Conservation (phyloP, 2,888 invertebrate species). For the Cataglyphis albicans region DNA sequence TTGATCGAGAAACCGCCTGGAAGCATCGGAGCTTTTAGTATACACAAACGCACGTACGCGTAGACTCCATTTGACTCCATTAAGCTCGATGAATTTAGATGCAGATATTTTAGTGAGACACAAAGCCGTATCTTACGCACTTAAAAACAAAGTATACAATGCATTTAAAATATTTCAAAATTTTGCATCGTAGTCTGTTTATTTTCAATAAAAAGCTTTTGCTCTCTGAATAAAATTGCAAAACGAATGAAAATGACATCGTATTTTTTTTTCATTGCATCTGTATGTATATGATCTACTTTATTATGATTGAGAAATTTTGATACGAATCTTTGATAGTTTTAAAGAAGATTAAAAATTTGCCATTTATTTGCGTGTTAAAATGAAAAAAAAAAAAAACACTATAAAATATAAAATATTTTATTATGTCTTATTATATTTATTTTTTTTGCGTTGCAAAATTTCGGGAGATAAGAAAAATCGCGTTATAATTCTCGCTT, state of each 20-base stretch:
- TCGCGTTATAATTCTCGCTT: not conserved
- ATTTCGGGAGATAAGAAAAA: not conserved
- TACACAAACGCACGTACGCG: constrained; percentile 50
- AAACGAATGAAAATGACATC: constrained; percentile 4
- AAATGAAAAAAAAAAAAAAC: not conserved
- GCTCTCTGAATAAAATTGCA: not conserved
- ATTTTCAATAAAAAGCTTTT: constrained; percentile 1
- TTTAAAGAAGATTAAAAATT: not conserved
- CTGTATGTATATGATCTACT: not conserved
- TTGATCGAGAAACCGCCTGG: constrained; percentile 22
- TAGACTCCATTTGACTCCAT: constrained; percentile 65
- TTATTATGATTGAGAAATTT: too few species aligned
- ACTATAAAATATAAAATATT: not conserved
- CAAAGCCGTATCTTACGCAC: not conserved
- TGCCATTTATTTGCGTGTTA: not conserved
- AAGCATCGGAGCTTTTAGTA: constrained; percentile 18
- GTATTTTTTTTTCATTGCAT: not conserved
- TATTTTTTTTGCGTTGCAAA: not conserved
- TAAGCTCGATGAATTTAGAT: constrained; percentile 64
- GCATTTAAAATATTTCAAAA: not conserved
- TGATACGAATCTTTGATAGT: too few species aligned
- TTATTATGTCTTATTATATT: not conserved
- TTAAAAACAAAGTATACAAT: not conserved
- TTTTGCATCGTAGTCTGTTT: not conserved
- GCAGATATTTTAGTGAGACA: not conserved